A percentile compares a stretch with the other conserved stretches of the same genome.
phyloP scores from a whole-genome alignment of 2,888 invertebrate species.

The Onthophagus sagittarius region DNA sequence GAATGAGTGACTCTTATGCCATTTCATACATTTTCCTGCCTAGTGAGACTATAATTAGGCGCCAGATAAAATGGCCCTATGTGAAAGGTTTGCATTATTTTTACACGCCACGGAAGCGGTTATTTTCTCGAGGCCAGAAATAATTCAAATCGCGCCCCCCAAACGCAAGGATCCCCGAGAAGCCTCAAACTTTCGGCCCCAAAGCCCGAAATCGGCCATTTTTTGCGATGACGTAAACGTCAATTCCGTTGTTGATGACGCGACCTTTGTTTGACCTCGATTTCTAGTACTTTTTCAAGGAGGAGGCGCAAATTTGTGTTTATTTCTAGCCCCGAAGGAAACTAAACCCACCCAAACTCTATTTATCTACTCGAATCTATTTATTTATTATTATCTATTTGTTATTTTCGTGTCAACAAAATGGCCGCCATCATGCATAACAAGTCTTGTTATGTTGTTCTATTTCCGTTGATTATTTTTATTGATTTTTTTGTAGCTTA shows the following conservation, averaged over 20 bases:
- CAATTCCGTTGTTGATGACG: background rate
- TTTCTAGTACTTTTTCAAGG: background rate
- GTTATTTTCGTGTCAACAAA: background rate
- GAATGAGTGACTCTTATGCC: constrained; percentile 50
- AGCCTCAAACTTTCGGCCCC: background rate
- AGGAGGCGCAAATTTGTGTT: background rate
- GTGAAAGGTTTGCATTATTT: constrained; percentile 52
- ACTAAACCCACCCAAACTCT: background rate
- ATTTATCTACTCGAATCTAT: background rate
- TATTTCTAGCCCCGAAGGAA: background rate
- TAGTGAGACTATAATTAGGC: constrained; percentile 48
- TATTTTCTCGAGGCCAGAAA: constrained; percentile 37
- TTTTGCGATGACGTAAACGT: background rate
- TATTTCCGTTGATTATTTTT: background rate
- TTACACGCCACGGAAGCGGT: constrained; percentile 42
- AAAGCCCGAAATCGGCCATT: background rate
- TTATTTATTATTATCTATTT: no score
- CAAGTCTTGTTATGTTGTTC: background rate
- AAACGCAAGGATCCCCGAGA: background rate
- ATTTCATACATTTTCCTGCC: constrained; percentile 48
- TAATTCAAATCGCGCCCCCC: constrained; percentile 40
- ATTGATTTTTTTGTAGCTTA: no score
- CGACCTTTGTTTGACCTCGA: background rate
- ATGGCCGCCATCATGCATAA: background rate
- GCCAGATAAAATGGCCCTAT: constrained; percentile 48